phyloP scores from a whole-genome alignment of 2,888 invertebrate genomes.

The Steinernema carpocapsae region DNA sequence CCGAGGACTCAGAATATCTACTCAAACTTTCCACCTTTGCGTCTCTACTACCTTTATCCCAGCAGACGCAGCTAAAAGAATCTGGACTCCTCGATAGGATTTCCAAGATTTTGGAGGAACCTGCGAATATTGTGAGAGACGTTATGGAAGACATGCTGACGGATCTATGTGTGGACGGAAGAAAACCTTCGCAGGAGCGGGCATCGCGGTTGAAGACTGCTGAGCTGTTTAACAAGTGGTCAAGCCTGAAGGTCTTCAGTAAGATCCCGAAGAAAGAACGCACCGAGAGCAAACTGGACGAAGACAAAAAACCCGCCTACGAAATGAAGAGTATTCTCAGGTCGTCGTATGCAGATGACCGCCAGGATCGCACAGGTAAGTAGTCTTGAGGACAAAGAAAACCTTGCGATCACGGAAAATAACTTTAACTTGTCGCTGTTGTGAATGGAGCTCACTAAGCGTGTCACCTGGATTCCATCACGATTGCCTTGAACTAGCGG shows the following conservation, averaged over 20 bases:
- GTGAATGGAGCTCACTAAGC: too few relatives aligned
- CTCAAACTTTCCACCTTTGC: slow-evolving; percentile 3
- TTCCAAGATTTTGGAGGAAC: background rate
- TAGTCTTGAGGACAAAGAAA: too few relatives aligned
- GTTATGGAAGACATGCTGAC: background rate
- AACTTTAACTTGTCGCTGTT: too few relatives aligned
- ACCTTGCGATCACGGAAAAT: too few relatives aligned
- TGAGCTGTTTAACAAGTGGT: slow-evolving; percentile 6
- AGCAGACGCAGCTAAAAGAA: slow-evolving; percentile 4
- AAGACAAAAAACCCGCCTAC: background rate
- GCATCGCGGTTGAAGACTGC: background rate
- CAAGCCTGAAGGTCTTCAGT: slow-evolving; percentile 12
- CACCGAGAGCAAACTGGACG: background rate
- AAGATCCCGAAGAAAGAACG: slow-evolving; percentile 23
- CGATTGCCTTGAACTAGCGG: too few relatives aligned
- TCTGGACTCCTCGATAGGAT: background rate
- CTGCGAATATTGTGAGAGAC: background rate
- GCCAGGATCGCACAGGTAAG: background rate
- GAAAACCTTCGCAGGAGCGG: too few relatives aligned
- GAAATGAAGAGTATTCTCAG: slow-evolving; percentile 20
- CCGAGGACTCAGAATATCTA: background rate
- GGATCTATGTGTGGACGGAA: background rate
- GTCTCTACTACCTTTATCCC: background rate
- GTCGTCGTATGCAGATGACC: background rate
- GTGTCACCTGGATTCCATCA: too few relatives aligned